Percentiles rank a stretch among this genome's conserved stretches.
phyloP scores from a whole-genome alignment of 2,113 vertebrate genomes.

The Kobus ellipsiprymnus region DNA sequence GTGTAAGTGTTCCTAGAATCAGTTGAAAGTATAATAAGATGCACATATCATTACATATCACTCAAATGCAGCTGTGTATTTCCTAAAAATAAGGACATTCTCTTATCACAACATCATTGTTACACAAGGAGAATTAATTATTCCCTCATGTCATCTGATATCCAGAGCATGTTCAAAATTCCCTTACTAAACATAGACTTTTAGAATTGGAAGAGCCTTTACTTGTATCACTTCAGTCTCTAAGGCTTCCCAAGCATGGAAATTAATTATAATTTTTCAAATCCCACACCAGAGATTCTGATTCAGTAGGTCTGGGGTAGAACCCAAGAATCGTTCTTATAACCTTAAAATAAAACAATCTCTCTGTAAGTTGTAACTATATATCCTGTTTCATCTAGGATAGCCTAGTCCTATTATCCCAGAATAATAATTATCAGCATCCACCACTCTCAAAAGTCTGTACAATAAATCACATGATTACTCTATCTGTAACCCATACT shows the following conservation, averaged over 20 bases:
- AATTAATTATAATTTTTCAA: not conserved
- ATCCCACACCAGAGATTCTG: not conserved
- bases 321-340: not conserved
- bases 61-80: not conserved
- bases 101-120: not conserved
- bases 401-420: not conserved
- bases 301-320: not conserved
- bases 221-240: not conserved
- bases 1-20: not conserved
- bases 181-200: not conserved
- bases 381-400: not conserved
- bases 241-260: not conserved
- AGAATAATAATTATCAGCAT: not conserved
- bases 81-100: conserved; percentile 21
- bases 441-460: not conserved
- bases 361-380: not conserved
- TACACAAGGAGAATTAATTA: not conserved
- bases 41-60: not conserved
- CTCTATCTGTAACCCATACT: not conserved
- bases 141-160: not conserved
- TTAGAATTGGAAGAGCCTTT: conserved; percentile 10
- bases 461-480: not conserved
- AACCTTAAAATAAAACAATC: conserved; percentile 23
- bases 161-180: conserved; percentile 2
- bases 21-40: not conserved